Conservation (phyloP, 2,888 invertebrate species). For the Sipha maydis region DNA sequence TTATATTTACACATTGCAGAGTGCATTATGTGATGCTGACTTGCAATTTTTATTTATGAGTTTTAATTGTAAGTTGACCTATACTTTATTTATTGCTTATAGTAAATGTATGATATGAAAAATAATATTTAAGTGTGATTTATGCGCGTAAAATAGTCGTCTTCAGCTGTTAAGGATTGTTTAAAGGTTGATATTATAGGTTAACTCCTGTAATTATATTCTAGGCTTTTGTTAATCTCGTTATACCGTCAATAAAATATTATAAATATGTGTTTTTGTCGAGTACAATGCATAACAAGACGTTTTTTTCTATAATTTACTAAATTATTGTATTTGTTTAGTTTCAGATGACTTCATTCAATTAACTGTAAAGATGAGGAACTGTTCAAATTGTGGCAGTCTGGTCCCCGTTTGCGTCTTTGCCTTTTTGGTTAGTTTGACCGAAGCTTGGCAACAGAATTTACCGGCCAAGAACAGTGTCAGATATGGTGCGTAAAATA, state of each 20-base stretch:
- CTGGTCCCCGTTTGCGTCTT: slow-evolving; percentile 12
- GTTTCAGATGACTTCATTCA: slow-evolving; percentile 51
- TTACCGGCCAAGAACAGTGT: slow-evolving; percentile 48
- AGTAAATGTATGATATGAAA: neutral
- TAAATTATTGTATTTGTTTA: slow-evolving; percentile 11
- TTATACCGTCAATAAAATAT: neutral
- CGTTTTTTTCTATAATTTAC: neutral
- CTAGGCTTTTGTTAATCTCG: neutral
- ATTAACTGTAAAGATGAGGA: slow-evolving; percentile 17
- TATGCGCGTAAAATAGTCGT: neutral
- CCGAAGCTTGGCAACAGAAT: slow-evolving; percentile 54
- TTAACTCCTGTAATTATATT: neutral
- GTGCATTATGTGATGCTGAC: neutral
- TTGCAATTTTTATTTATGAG: neutral
- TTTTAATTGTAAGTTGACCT: neutral
- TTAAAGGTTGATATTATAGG: neutral
- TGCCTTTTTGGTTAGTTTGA: slow-evolving; percentile 25
- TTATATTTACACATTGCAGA: neutral
- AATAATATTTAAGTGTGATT: neutral
- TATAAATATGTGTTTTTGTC: neutral
- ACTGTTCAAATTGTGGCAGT: slow-evolving; percentile 24
- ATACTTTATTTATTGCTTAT: neutral
- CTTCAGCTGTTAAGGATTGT: neutral
- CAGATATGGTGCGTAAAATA: slow-evolving; percentile 41
- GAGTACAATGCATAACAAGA: neutral